Evolutionary conservation across 1,140 invertebrate genomes (phyloP), one percentile per base, ranked within the genome.

Genomic region (Aethina tumida): DNA sequence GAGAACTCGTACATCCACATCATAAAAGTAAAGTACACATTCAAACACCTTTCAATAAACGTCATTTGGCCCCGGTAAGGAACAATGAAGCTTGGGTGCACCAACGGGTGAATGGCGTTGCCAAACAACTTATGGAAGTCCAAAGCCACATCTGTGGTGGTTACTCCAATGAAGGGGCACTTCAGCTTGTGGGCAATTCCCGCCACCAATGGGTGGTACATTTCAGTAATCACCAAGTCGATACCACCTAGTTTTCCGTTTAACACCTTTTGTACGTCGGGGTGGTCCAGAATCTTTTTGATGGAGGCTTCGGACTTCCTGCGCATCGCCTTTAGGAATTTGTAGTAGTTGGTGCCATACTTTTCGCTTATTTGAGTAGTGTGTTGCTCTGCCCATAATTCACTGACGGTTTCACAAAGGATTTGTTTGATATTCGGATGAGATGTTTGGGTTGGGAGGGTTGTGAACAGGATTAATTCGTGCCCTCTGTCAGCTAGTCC

Each of bases 401-500:
- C n/a, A n/a, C n/a, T n/a, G n/a, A n/a, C n/a, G n/a, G n/a, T n/a
- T n/a, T n/a, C n/a, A n/a, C n/a, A n/a, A n/a, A n/a, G n/a, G 5
- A 36, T 36, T 16, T 36, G 35, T 2, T 25, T 41, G 6, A 49
- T 19, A 20, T 45, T 45, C 1, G 10, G 47, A 4, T 55, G 26
- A 5, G 32, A 35, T 8, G 55, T 41, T 4, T 51, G 49, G 7
- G 58, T 38, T 0, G 63, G 63, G 34, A 55, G 21, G 2, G 53
- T 43, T 0, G 66, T 67, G 3, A 68, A 37, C 0, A 65, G 34
- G 0, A 64, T 59, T 0, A 72, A 24, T 18, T 71, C 39, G 29
- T 72, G 69, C 1, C 69, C 69, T 20, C 60, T 54, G 15, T 31
- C 32, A 9, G 36, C 41, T 16, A 55, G 20, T 19, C 45, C 50